Conservation (phyloP, 2,888 invertebrate species). For the Coenonympha glycerion region DNA sequence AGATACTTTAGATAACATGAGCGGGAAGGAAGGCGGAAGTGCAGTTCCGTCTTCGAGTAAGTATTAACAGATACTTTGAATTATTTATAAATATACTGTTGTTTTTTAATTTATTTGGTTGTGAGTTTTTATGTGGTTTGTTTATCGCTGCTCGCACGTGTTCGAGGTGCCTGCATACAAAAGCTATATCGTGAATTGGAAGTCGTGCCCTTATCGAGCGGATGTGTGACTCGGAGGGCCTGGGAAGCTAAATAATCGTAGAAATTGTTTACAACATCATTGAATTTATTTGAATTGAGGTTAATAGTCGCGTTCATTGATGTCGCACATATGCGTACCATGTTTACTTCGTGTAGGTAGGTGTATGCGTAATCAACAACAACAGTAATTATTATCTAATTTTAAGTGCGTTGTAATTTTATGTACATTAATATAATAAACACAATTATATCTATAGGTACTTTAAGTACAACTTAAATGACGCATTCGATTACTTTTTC, state of each 20-base stretch:
- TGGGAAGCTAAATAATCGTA: slow-evolving; percentile 54
- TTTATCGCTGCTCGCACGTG: slow-evolving; percentile 35
- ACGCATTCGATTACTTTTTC: too few relatives aligned
- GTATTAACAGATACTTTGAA: slow-evolving; percentile 41
- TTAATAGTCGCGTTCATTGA: slow-evolving; percentile 68
- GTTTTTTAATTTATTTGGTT: slow-evolving; percentile 23
- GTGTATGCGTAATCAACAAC: slow-evolving; percentile 55
- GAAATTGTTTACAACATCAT: slow-evolving; percentile 64
- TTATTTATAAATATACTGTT: slow-evolving; percentile 36
- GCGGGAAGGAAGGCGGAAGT: slow-evolving; percentile 73
- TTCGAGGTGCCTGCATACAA: slow-evolving; percentile 34
- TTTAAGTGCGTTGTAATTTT: slow-evolving; percentile 43
- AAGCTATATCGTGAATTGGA: slow-evolving; percentile 45
- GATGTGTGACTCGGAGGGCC: slow-evolving; percentile 55
- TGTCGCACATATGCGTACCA: slow-evolving; percentile 72
- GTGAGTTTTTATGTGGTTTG: not conserved
- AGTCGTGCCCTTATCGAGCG: slow-evolving; percentile 60
- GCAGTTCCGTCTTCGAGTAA: slow-evolving; percentile 74
- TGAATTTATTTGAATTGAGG: slow-evolving; percentile 71
- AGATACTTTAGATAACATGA: slow-evolving; percentile 66
- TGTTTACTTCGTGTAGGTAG: slow-evolving; percentile 50
- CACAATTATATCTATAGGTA: too few relatives aligned
- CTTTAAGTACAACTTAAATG: too few relatives aligned
- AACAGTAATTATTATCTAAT: slow-evolving; percentile 49
- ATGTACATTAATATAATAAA: too few relatives aligned